Evolutionary conservation across 2,113 vertebrate genomes (phyloP).

Genomic region (Parotia lawesii): DNA sequence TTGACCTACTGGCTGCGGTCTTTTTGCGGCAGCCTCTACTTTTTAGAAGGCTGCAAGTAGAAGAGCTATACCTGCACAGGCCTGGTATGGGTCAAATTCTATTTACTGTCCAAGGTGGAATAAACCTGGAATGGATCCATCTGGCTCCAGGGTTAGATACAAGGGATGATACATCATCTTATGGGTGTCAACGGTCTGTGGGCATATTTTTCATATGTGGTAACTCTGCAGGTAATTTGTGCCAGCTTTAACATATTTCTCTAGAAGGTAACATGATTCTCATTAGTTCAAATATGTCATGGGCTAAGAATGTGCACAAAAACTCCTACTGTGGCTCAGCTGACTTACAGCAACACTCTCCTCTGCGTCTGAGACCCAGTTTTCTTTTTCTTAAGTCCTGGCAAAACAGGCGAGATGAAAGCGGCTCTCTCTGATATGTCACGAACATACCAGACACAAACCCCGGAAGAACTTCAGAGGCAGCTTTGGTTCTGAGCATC

Average conservation of each 20-base stretch:
- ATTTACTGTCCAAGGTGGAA: neutral
- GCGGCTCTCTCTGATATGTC: neutral
- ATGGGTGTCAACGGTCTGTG: neutral
- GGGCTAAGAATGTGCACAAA: neutral
- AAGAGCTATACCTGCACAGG: neutral
- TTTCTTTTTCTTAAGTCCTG: neutral
- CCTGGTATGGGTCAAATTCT: neutral
- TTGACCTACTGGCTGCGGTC: neutral
- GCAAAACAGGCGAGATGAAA: constrained; percentile 19
- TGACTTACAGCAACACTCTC: neutral
- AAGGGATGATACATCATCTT: neutral
- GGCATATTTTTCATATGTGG: neutral
- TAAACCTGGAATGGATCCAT: neutral
- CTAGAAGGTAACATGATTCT: neutral
- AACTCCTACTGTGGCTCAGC: constrained; percentile 22
- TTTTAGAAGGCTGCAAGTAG: neutral
- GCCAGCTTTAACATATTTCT: neutral
- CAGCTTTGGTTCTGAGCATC: neutral
- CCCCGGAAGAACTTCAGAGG: neutral
- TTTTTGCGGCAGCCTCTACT: neutral
- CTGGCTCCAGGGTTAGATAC: neutral
- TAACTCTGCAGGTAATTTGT: neutral
- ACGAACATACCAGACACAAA: neutral
- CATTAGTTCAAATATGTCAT: constrained; percentile 5
- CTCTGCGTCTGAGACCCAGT: neutral